Evolutionary conservation across 2,797 vertebrate species (phyloP).

Genomic region (Lagorchestes hirsutus): DNA sequence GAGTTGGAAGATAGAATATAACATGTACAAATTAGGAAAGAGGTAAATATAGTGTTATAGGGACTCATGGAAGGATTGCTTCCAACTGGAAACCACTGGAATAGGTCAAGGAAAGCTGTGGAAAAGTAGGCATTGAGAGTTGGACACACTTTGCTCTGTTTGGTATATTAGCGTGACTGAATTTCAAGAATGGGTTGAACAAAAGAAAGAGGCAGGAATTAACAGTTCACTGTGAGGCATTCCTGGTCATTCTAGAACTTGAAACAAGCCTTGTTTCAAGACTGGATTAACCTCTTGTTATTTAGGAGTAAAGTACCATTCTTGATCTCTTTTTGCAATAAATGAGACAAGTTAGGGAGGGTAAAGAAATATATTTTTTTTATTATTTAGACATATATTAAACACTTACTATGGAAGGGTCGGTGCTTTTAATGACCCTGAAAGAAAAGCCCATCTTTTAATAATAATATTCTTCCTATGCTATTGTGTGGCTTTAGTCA

Average conservation of each 20-base stretch:
- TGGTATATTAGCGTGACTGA: background rate
- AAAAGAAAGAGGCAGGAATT: background rate
- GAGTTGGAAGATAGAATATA: background rate
- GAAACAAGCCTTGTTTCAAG: background rate
- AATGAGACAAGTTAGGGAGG: background rate
- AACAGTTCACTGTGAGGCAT: background rate
- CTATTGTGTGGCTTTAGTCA: background rate
- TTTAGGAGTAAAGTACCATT: background rate
- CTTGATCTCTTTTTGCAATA: background rate
- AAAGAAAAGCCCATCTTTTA: background rate
- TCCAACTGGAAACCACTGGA: background rate
- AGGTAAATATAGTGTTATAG: background rate
- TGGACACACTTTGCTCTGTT: too few relatives aligned
- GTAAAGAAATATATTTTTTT: background rate
- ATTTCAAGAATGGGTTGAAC: background rate
- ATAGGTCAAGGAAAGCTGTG: background rate
- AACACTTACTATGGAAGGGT: background rate
- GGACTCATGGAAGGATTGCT: background rate
- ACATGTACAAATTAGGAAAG: background rate
- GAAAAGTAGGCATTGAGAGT: background rate
- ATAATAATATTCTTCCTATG: background rate
- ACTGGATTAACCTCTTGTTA: background rate
- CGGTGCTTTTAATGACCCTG: background rate
- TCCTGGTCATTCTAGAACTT: background rate
- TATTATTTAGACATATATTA: background rate